These are phyloP conservation scores for Mactra quadrangularis DNA, from an alignment of 1,140 invertebrate species.

Conservation along the genomic window DNA sequence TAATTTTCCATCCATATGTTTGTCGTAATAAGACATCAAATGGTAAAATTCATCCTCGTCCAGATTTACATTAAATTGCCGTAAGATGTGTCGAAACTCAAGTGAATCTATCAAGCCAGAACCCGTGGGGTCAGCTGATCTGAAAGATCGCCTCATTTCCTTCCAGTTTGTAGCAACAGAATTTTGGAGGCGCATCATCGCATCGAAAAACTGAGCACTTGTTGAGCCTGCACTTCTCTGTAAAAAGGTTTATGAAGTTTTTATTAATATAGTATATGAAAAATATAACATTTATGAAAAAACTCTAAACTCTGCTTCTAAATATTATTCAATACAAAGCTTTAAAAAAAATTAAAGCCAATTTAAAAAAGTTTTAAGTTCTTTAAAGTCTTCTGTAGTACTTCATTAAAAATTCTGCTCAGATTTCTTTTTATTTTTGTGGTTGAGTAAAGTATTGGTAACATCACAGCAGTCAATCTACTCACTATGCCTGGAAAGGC, in stretches of 20 bases:
- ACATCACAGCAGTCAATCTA: no score
- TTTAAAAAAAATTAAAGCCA: no score
- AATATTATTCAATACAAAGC: no score
- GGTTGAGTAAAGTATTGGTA: no score
- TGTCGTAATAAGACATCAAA: constrained; percentile 78
- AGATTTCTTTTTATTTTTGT: no score
- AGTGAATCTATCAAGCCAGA: constrained; percentile 69
- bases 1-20: constrained; percentile 75
- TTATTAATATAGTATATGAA: no score
- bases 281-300: no score
- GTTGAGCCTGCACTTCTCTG: constrained; percentile 69
- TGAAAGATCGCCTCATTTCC: constrained; percentile 79
- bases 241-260: constrained; percentile 30
- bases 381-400: no score
- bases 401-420: no score
- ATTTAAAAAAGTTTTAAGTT: no score
- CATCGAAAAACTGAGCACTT: constrained; percentile 66
- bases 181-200: constrained; percentile 73
- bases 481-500: no score
- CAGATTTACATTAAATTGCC: constrained; percentile 79
- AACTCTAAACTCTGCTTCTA: no score
- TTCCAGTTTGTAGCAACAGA: constrained; percentile 80
- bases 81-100: constrained; percentile 78
- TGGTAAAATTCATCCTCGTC: constrained; percentile 81
- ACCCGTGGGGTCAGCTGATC: constrained; percentile 65